Conservation (phyloP, 2,888 invertebrate genomes). For the Ptychoptera contaminata region DNA sequence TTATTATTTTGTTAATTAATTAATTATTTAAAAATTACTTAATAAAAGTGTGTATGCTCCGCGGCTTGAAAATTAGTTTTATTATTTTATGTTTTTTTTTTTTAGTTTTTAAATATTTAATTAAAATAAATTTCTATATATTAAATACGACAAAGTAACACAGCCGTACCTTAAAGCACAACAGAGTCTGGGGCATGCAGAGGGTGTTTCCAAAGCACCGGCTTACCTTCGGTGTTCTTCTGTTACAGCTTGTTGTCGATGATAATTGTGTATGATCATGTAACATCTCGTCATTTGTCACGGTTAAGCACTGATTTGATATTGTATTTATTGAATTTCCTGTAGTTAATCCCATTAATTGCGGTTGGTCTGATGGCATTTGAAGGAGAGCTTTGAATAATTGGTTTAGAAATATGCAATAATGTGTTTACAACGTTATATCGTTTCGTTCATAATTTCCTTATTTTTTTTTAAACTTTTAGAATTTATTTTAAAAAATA, state of each 20-base stretch:
- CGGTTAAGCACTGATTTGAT: not conserved
- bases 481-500: too few relatives aligned
- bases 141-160: slow-evolving; percentile 29
- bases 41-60: slow-evolving; percentile 9
- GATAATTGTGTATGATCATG: slow-evolving; percentile 8
- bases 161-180: slow-evolving; percentile 69
- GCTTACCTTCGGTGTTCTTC: slow-evolving; percentile 42
- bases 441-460: too few relatives aligned
- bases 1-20: too few relatives aligned
- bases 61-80: slow-evolving; percentile 7
- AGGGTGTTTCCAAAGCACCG: slow-evolving; percentile 53
- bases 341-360: slow-evolving; percentile 8
- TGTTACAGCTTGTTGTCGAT: slow-evolving; percentile 26
- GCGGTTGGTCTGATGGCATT: slow-evolving; percentile 11
- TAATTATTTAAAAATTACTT: too few relatives aligned
- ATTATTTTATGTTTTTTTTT: slow-evolving; percentile 9
- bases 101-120: slow-evolving; percentile 5
- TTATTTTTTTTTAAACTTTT: too few relatives aligned
- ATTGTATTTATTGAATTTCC: slow-evolving; percentile 6
- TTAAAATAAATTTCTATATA: slow-evolving; percentile 18
- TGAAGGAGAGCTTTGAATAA: slow-evolving; percentile 6
- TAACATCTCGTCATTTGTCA: too few relatives aligned
- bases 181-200: slow-evolving; percentile 71
- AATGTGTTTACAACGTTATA: too few relatives aligned
- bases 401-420: too few relatives aligned